A percentile compares a stretch with the other conserved stretches of the same genome.
These are phyloP conservation scores for Kradibia gibbosae DNA, from an alignment of 1,140 invertebrate genomes.

Conservation along the genomic window DNA sequence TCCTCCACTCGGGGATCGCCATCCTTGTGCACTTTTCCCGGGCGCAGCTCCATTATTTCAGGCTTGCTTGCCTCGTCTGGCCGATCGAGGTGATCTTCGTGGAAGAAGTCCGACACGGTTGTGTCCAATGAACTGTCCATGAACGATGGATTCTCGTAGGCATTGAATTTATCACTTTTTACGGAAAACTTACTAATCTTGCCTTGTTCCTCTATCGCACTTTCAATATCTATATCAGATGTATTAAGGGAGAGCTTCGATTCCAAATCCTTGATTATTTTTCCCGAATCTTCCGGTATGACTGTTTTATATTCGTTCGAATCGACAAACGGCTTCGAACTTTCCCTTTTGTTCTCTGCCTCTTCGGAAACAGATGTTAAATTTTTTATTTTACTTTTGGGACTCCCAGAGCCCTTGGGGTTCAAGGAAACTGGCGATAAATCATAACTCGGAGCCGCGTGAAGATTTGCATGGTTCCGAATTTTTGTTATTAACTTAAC, in stretches of 20 bases:
- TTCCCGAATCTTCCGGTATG: background rate
- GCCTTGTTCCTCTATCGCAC: conserved; percentile 2
- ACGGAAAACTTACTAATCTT: background rate
- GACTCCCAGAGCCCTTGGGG: background rate
- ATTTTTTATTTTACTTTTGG: conserved; percentile 20
- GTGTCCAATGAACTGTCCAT: conserved; percentile 67
- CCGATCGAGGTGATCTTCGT: conserved; percentile 47
- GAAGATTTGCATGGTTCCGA: conserved; percentile 58
- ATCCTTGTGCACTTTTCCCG: background rate
- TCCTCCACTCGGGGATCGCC: background rate
- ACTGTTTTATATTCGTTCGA: conserved; percentile 6
- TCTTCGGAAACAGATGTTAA: conserved; percentile 55
- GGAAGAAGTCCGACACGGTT: conserved; percentile 61
- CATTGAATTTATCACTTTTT: conserved; percentile 53
- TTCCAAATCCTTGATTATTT: conserved; percentile 22
- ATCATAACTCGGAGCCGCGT: conserved; percentile 42
- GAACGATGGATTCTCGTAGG: conserved; percentile 70
- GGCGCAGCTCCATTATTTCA: background rate
- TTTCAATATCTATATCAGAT: conserved; percentile 23
- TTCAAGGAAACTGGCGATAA: conserved; percentile 41
- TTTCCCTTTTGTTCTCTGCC: background rate
- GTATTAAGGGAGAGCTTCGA: conserved; percentile 15
- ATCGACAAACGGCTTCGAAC: background rate
- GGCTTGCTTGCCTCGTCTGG: background rate
- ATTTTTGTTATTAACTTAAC: conserved; percentile 76